Conservation (phyloP, 1,140 invertebrate genomes). For the Sinonovacula constricta region DNA sequence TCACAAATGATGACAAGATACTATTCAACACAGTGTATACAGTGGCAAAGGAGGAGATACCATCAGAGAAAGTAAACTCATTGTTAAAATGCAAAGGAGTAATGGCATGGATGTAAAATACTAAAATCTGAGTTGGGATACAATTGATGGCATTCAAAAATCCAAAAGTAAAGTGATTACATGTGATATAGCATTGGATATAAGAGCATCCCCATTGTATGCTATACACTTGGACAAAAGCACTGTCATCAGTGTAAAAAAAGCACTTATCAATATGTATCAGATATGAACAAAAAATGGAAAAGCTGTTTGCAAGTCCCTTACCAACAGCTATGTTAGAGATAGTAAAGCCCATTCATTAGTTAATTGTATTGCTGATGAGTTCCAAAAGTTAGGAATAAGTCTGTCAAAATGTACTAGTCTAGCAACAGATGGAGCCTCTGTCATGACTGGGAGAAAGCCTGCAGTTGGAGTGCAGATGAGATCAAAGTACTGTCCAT, state of each 20-base stretch:
- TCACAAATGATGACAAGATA: too few species aligned
- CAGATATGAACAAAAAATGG: constrained; percentile 24
- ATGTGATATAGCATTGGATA: background rate
- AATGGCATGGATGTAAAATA: constrained; percentile 22
- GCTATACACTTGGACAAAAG: constrained; percentile 1
- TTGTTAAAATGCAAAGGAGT: background rate
- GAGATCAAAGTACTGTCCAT: too few species aligned
- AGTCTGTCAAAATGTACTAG: background rate
- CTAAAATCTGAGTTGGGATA: constrained; percentile 23
- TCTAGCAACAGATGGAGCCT: constrained; percentile 24
- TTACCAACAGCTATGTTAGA: constrained; percentile 10
- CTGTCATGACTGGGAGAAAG: constrained; percentile 10
- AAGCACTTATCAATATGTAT: constrained; percentile 15
- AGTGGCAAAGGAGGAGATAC: too few species aligned
- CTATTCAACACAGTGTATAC: too few species aligned
- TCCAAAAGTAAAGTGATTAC: background rate
- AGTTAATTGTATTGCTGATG: too few species aligned
- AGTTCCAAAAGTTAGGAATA: background rate
- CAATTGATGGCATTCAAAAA: constrained; percentile 13
- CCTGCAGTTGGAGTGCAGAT: constrained; percentile 17
- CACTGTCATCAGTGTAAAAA: constrained; percentile 22
- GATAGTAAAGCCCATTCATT: too few species aligned
- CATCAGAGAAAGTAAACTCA: background rate
- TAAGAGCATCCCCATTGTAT: background rate
- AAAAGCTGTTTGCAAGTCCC: background rate